Base-by-base conservation (phyloP, 2,113 vertebrate genomes). In the Pogona vitticeps region DNA sequence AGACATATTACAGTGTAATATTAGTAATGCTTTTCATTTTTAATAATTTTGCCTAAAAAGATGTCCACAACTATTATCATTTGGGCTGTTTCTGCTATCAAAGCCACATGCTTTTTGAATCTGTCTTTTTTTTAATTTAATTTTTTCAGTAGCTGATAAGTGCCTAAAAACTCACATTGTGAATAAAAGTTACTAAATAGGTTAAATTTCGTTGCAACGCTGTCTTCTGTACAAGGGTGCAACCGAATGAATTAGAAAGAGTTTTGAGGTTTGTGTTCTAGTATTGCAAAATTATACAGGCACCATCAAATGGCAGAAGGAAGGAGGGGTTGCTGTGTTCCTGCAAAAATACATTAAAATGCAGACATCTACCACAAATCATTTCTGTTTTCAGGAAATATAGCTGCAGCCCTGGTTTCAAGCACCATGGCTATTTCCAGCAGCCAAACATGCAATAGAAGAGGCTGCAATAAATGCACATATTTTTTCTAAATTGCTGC, bases 31-130 rank as follows among this genome's bases (percentile, higher is more conserved):
- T 80, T 73, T 84, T 73, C 76, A 36, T 23, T 75, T 93, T 90
- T 89, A 77, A 93, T 84, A 52, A n/a, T 85, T 83, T 75, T 92
- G 75, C 71, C 71, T 86, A 89, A 56, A 91, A 40, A 42, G 38
- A 87, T 73, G 31, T 12, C 12, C 75, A 1, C 71, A 56, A 0
- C 14, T 81, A 33, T 58, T 72, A 84, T 21, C 79, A 87, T 20
- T 36, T 18, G 86, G 82, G 56, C 80, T 82, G 46, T 42, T 59
- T 84, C 28, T 65, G 14, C 3, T 12, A 75, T 80, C 80, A 88
- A 89, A 87, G 40, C 88, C 87, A 88, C 1, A 73, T 77, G 83
- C 84, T 23, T 5, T 68, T 15, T 36, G 82, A n/a, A 82, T 83
- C 42, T 92, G 71, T 75, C 71, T 31, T 31, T 61, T 21, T 12